Base-by-base conservation (phyloP, 2,113 vertebrate genomes). In the Pygoscelis adeliae region DNA sequence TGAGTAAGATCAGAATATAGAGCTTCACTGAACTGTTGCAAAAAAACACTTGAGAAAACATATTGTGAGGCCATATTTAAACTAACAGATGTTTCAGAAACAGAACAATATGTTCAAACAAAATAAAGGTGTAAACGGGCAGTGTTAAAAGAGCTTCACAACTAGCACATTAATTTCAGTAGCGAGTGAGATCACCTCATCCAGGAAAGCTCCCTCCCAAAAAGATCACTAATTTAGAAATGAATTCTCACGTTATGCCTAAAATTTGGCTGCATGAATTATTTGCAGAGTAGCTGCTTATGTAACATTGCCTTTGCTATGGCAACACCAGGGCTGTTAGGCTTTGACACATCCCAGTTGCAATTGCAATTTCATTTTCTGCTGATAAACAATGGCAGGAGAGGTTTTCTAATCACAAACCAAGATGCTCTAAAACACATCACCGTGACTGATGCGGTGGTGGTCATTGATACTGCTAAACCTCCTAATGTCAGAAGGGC, bases 31-130 rank as follows among this genome's bases (percentile, higher is more conserved):
- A 95, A 90, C 74, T 97, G 69, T 76, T 97, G 70, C 50, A 93
- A 79, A 94, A 94, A 89, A 95, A 9, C 94, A 95, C 83, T 96
- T 92, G 76, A 96, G 86, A 97, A 98, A 98, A 97, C 94, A 98
- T 93, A 83, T 94, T 97, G 93, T 63, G 79, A 96, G 73, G 55
- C 85, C 96, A 90, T 96, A 95, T 97, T 97, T 96, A 97, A 97
- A 96, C 83, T 56, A 98, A 87, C 89, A 98, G 96, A 97, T 98
- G 90, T 97, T 96, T 95, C 76, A 96, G 55, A 94, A 96, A 95
- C 76, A 98, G 96, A 98, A 98, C 79, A 95, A 93, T 97, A 96
- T 97, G 74, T 96, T 97, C 95, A 96, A 97, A 96, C 67, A 97
- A 97, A 97, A 97, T 93, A 84, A 97, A 97, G 92, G 85, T 87